Base-by-base conservation (phyloP, 2,113 vertebrate genomes). In the Chauna torquata region DNA sequence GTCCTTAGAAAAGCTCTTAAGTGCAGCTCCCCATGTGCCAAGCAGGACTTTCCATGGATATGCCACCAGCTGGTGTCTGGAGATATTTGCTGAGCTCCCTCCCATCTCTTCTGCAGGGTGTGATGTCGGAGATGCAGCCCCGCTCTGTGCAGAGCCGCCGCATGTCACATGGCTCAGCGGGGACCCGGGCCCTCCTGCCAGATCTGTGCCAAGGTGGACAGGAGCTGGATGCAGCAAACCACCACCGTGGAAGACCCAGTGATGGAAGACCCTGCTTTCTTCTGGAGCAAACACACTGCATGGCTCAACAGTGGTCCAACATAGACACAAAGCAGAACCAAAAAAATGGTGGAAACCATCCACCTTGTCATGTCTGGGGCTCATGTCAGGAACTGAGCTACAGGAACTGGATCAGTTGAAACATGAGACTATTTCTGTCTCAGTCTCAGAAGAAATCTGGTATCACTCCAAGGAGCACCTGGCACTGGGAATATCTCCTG, bases 121-220 rank as follows among this genome's bases (percentile, higher is more conserved):
- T 40, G 44, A 3, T 20, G n/a, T 47, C 14, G 54, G 44, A 32
- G 38, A 40, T 8, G 30, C 34, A 32, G 47, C 61, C 19, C 68
- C 1, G 1, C 38, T 61, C 24, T 34, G 42, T 12, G 42, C 42
- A 42, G 42, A 42, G 42, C 42, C 42, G 42, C 42, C 42, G 42
- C 42, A 42, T 42, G 24, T 24, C 50, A 27, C 55, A 34, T 13
- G 25, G 55, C 32, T 45, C 42, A 55, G 49, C 27, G 64, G 47
- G 18, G 18, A 9, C 66, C 1, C 2, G 45, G 16, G 16, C 44
- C 62, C 61, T 58, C 42, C 36, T n/a, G 36, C 19, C 1, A 0
- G 3, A 16, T 19, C 62, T 2, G 3, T 19, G 8, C 61, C 4
- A 4, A 42, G 75, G 23, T 18, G 62, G 42, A 25, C 47, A 58